Conservation (phyloP, 2,888 invertebrate species). For the Timema podura region DNA sequence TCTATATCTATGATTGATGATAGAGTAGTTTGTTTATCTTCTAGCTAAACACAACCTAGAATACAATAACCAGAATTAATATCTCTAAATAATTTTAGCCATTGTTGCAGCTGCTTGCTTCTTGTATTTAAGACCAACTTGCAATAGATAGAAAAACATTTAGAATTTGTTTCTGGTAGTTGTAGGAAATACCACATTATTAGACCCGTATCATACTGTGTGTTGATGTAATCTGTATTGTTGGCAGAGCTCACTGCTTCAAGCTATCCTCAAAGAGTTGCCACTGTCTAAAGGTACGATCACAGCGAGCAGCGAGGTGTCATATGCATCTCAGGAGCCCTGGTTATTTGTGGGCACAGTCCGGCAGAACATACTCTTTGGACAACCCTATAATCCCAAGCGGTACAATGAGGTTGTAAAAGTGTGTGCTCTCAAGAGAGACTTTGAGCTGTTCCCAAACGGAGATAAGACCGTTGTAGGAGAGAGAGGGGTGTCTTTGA, state of each 20-base stretch:
- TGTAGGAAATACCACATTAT: no score
- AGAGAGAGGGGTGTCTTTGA: constrained; percentile 70
- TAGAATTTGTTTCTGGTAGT: no score
- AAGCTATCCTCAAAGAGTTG: constrained; percentile 3
- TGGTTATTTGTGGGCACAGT: constrained; percentile 72
- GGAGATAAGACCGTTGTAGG: constrained; percentile 74
- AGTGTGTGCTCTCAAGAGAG: constrained; percentile 61
- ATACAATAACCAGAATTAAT: no score
- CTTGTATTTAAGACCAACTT: no score
- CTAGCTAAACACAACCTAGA: no score
- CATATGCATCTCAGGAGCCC: constrained; percentile 75
- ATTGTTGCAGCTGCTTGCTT: no score
- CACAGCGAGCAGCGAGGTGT: constrained; percentile 57
- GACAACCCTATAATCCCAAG: constrained; percentile 55
- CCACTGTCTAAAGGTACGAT: neutral
- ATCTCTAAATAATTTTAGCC: no score
- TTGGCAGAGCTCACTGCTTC: constrained; percentile 9
- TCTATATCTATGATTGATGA: no score
- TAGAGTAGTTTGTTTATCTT: no score
- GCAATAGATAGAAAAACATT: no score
- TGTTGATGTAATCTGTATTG: neutral
- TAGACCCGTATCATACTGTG: neutral
- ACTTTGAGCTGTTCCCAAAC: constrained; percentile 64
- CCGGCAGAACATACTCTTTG: constrained; percentile 76
- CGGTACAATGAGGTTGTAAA: constrained; percentile 52